Percentiles rank a stretch among this genome's conserved stretches.
phyloP scores from a whole-genome alignment of 2,113 vertebrate species.

The Corvus cornix region DNA sequence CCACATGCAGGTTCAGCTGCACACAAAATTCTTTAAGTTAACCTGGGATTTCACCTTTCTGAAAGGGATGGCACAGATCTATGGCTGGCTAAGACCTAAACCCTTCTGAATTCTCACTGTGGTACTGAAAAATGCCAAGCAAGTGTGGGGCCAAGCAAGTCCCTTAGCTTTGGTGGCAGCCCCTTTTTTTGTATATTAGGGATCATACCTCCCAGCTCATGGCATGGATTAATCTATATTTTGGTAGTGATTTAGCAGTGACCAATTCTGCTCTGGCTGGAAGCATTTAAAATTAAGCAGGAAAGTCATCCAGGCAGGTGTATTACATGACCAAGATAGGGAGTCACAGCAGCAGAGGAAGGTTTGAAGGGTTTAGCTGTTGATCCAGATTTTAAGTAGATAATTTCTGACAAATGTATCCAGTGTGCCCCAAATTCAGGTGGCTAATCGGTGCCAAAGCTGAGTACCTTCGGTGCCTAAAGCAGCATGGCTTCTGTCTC shows the following conservation, averaged over 20 bases:
- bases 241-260: not conserved
- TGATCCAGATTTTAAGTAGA: conserved; percentile 9
- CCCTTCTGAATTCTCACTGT: not conserved
- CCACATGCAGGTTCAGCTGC: not conserved
- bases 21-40: not conserved
- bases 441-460: not conserved
- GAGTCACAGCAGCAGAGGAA: not conserved
- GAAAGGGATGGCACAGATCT: not conserved
- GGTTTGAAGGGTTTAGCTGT: conserved; percentile 15
- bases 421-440: not conserved
- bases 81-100: not conserved
- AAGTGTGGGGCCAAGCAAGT: not conserved
- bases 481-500: not conserved
- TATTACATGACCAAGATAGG: not conserved
- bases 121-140: not conserved
- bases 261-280: not conserved
- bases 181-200: not conserved
- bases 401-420: not conserved
- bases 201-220: not conserved
- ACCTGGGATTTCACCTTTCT: not conserved
- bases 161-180: not conserved
- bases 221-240: not conserved
- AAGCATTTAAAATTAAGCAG: not conserved
- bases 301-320: not conserved
- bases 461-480: not conserved